These are phyloP conservation scores for Ectropis grisescens DNA, from an alignment of 1,140 invertebrate genomes.

Conservation along the genomic window DNA sequence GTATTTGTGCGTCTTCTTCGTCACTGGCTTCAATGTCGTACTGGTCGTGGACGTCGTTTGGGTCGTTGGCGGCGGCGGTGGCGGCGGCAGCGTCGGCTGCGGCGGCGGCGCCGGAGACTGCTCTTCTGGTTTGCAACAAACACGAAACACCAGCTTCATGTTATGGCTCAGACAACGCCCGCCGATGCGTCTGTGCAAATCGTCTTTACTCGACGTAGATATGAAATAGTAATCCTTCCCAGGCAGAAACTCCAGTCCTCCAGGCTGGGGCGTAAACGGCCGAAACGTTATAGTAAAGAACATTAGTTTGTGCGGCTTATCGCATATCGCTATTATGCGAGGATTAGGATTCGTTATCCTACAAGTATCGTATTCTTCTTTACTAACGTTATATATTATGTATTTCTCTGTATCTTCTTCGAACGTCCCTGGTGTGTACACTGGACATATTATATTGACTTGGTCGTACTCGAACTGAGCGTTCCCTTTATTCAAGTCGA, in stretches of 20 bases:
- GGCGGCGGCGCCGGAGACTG: constrained; percentile 64
- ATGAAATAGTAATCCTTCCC: constrained; percentile 97
- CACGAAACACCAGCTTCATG: constrained; percentile 97
- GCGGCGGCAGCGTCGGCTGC: constrained; percentile 64
- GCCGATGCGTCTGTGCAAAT: constrained; percentile 90
- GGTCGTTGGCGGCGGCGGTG: constrained; percentile 67
- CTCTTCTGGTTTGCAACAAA: constrained; percentile 83
- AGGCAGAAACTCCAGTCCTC: constrained; percentile 93
- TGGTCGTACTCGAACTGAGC: constrained; percentile 94
- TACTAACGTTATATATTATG: constrained; percentile 96
- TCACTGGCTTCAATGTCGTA: constrained; percentile 59
- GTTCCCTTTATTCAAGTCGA: constrained; percentile 95
- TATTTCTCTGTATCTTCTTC: constrained; percentile 94
- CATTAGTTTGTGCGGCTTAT: constrained; percentile 94
- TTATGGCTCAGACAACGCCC: constrained; percentile 92
- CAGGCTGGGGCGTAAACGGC: constrained; percentile 95
- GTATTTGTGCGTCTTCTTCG: constrained; percentile 79
- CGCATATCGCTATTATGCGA: constrained; percentile 93
- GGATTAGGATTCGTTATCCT: constrained; percentile 94
- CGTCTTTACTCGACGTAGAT: constrained; percentile 92
- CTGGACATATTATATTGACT: constrained; percentile 95
- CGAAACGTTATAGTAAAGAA: constrained; percentile 97
- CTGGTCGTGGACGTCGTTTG: constrained; percentile 50
- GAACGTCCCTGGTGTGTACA: constrained; percentile 87
- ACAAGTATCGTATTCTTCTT: constrained; percentile 96